Percentiles rank a stretch among this genome's conserved stretches.
phyloP scores from a whole-genome alignment of 1,140 invertebrate genomes.

The Drosophila suzukii region DNA sequence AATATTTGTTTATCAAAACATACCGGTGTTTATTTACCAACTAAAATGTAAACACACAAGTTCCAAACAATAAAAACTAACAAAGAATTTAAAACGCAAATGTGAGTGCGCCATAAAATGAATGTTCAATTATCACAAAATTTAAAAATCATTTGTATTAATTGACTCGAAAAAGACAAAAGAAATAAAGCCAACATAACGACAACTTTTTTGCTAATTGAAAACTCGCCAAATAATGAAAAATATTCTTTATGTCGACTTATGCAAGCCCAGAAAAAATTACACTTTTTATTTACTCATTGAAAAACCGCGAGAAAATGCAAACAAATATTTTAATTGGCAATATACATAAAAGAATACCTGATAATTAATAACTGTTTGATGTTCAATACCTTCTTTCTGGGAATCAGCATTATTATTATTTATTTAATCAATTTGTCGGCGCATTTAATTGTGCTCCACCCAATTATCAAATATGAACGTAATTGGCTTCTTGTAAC shows the following conservation, averaged over 20 bases:
- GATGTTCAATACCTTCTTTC: neutral
- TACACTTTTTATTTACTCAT: too few relatives aligned
- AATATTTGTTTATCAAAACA: neutral
- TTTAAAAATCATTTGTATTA: constrained; percentile 17
- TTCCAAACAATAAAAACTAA: neutral
- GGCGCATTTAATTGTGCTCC: neutral
- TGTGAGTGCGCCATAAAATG: constrained; percentile 23
- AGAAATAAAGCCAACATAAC: neutral
- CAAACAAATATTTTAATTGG: neutral
- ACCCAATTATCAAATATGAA: neutral
- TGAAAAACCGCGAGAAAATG: neutral
- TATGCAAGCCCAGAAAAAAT: too few relatives aligned
- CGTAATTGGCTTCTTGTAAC: constrained; percentile 2
- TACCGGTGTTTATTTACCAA: neutral
- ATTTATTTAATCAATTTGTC: neutral
- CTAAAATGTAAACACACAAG: constrained; percentile 7
- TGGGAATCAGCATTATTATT: neutral
- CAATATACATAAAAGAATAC: neutral
- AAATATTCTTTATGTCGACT: too few relatives aligned
- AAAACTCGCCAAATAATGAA: neutral
- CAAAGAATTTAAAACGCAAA: constrained; percentile 1
- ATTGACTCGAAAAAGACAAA: neutral
- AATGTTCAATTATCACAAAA: constrained; percentile 13
- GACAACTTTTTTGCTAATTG: neutral
- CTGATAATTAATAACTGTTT: neutral